A percentile compares a stretch with the other conserved stretches of the same genome.
Conservation (phyloP, 1,140 invertebrate genomes). For the Trichonephila clavata region DNA sequence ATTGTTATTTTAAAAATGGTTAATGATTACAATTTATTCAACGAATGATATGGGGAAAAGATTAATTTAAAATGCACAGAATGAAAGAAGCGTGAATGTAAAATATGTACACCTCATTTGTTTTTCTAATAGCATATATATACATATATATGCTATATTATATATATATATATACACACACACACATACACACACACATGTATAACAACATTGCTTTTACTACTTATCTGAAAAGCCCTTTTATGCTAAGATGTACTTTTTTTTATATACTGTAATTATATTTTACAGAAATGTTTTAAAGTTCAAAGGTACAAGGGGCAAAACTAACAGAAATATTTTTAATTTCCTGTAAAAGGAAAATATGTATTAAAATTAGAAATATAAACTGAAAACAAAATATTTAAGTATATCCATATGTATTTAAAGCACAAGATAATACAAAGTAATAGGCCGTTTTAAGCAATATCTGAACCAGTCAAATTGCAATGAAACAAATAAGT, state of each 20-base stretch:
- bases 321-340: conserved; percentile 3
- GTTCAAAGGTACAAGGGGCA: not conserved
- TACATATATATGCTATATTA: not conserved
- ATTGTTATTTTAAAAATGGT: conserved; percentile 27
- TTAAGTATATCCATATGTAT: conserved; percentile 24
- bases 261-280: conserved; percentile 52
- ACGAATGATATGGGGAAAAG: conserved; percentile 43
- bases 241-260: conserved; percentile 63
- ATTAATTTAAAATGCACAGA: conserved; percentile 39
- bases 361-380: conserved; percentile 26
- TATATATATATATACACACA: conserved; percentile 35
- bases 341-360: not conserved
- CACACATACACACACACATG: conserved; percentile 53
- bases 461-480: conserved; percentile 27
- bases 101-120: conserved; percentile 55
- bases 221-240: conserved; percentile 60
- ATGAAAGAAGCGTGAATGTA: conserved; percentile 40
- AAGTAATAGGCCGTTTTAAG: conserved; percentile 52
- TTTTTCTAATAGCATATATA: conserved; percentile 69
- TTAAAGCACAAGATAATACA: conserved; percentile 41
- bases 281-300: conserved; percentile 38
- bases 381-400: conserved; percentile 7
- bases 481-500: conserved; percentile 63
- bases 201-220: conserved; percentile 70
- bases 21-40: conserved; percentile 15